Evolutionary conservation across 2,888 invertebrate genomes (phyloP).

Genomic region (Lithophane socia): DNA sequence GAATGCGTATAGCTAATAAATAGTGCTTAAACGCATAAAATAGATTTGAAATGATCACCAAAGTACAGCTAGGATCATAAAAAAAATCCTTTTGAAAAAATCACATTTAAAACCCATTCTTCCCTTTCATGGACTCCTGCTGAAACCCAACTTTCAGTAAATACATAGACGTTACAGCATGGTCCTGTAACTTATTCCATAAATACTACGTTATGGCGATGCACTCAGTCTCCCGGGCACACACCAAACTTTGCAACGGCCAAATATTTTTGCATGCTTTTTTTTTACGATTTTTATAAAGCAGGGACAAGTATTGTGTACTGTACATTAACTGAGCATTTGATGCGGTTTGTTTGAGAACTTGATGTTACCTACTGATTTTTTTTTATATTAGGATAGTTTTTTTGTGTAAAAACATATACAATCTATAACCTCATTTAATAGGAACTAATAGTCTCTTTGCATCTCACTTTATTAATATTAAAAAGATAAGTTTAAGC

Average conservation of each 20-base stretch:
- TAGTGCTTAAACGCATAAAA: neutral
- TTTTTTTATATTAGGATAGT: neutral
- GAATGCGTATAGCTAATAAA: neutral
- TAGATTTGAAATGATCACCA: neutral
- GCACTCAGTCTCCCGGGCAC: slow-evolving; percentile 43
- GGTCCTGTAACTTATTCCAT: slow-evolving; percentile 68
- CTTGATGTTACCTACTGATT: neutral
- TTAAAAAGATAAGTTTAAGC: neutral
- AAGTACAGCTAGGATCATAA: neutral
- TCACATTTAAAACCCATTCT: neutral
- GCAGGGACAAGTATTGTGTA: neutral
- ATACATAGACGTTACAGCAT: slow-evolving; percentile 64
- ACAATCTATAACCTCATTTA: neutral
- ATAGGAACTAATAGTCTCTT: neutral
- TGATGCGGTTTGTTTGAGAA: neutral
- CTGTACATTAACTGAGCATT: neutral
- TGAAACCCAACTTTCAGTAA: slow-evolving; percentile 34
- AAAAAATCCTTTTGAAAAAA: neutral
- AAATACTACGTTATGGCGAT: slow-evolving; percentile 62
- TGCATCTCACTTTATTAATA: neutral
- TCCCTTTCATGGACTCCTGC: neutral
- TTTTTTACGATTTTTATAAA: slow-evolving; percentile 10
- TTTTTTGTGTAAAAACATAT: neutral
- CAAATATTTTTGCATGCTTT: slow-evolving; percentile 40
- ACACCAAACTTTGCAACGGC: slow-evolving; percentile 39